These are phyloP conservation scores for Drosophila busckii DNA, from an alignment of 1,140 invertebrate genomes.

Conservation along the genomic window DNA sequence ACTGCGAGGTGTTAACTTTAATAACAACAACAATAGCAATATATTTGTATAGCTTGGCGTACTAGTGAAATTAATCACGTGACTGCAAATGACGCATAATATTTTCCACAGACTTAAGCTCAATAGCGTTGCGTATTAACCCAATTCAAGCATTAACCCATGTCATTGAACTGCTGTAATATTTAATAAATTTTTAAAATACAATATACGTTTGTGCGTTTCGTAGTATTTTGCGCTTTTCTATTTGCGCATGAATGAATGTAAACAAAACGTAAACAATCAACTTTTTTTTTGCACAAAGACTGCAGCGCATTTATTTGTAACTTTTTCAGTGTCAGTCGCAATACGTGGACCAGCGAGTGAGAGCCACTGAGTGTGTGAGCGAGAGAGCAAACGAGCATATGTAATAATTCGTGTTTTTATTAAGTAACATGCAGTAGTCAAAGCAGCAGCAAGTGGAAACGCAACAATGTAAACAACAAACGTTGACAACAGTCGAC, in stretches of 20 bases:
- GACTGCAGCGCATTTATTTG: conserved; percentile 68
- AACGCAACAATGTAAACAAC: conserved; percentile 34
- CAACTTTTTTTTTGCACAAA: conserved; percentile 22
- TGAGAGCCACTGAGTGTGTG: conserved; percentile 1
- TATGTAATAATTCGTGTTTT: conserved; percentile 34
- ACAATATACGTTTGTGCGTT: conserved; percentile 9
- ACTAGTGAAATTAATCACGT: conserved; percentile 54
- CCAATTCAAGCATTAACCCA: too few relatives aligned
- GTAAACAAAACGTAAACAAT: conserved; percentile 59
- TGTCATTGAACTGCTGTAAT: conserved; percentile 44
- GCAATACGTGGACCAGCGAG: conserved; percentile 11
- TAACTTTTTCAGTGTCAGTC: conserved; percentile 23
- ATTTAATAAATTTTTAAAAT: conserved; percentile 54
- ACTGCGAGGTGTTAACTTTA: conserved; percentile 34
- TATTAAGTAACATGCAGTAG: conserved; percentile 36
- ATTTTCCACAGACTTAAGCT: too few relatives aligned
- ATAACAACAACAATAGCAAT: conserved; percentile 9
- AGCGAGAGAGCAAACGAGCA: conserved; percentile 1
- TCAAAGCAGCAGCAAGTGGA: conserved; percentile 42
- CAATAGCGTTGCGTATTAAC: too few relatives aligned
- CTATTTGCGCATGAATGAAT: conserved; percentile 60
- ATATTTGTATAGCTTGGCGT: too few relatives aligned
- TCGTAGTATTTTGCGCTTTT: neutral
- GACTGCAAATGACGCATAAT: conserved; percentile 65
- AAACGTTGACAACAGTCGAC: neutral